Evolutionary conservation across 2,113 vertebrate species (phyloP), one percentile per base, ranked within the genome.

Genomic region (Mustelus asterias): DNA sequence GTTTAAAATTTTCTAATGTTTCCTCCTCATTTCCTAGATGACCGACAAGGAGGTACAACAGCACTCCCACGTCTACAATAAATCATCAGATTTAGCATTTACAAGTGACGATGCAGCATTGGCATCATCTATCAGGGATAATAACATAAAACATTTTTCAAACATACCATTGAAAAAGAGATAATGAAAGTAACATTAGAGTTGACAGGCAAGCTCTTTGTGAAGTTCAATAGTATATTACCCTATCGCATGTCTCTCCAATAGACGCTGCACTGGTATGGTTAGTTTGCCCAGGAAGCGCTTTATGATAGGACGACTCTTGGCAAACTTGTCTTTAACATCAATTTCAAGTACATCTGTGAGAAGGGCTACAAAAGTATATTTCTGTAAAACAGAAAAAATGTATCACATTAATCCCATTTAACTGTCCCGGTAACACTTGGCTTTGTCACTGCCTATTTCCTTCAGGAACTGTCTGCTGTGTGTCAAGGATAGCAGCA

Each of bases 281-380:
- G 98, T 98, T 69, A 99, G 98, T 97, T 99, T 99, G 96, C 99
- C 99, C 92, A 99, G 98, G 97, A 99, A 99, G 96, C 99, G 99
- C 95, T 99, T 99, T 98, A 99, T 99, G 97, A 99, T 99, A 0
- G 99, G 99, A 72, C 99, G 98, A 96, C 99, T 99, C 97, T 99
- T 99, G 94, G 99, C 99, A 98, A 99, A 99, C 97, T 99, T 99
- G 97, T 99, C 99, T 98, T 99, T 99, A 96, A 99, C 98, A 96
- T 99, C 99, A 96, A 99, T 99, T 97, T 99, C 99, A 97, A 99
- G 98, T 97, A 99, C 98, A 97, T 99, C 99, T 37, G 99, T 99
- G 97, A 99, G 98, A 96, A 99, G 98, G 80, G 99, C 99, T 97
- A 99, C 99, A 97, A 99, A 99, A 80, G 98, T 99, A 96, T 99